These are phyloP conservation scores for Acanthisitta chloris DNA, from an alignment of 2,113 vertebrate genomes.

Conservation along the genomic window DNA sequence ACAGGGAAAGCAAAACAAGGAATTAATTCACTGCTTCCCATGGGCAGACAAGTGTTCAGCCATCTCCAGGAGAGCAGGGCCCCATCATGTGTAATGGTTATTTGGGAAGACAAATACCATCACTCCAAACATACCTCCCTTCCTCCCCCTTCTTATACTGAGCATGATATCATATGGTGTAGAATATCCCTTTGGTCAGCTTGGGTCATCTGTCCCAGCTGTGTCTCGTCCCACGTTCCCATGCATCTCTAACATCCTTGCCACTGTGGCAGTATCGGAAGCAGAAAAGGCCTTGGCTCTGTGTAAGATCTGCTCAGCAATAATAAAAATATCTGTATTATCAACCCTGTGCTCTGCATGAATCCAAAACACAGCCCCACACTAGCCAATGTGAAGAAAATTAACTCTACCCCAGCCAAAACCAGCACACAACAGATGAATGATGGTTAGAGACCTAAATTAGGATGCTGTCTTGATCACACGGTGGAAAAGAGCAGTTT, in stretches of 20 bases:
- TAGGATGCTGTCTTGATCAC: not conserved
- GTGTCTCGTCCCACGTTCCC: not conserved
- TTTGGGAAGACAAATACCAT: not conserved
- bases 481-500: not conserved
- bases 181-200: not conserved
- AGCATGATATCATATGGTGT: not conserved
- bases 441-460: not conserved
- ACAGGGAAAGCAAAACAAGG: not conserved
- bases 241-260: not conserved
- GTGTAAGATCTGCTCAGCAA: not conserved
- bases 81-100: fast-evolving
- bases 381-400: not conserved
- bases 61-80: not conserved
- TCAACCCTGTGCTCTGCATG: not conserved
- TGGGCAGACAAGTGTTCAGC: not conserved
- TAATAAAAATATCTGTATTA: not conserved
- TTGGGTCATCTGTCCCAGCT: not conserved
- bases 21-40: not conserved
- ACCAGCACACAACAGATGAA: not conserved
- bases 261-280: fast-evolving
- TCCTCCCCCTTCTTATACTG: not conserved
- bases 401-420: not conserved
- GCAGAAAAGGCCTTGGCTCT: not conserved
- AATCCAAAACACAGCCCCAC: not conserved
- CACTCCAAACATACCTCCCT: too few species aligned